Conservation (phyloP, 2,113 vertebrate genomes). For the Periophthalmodon schlosseri region DNA sequence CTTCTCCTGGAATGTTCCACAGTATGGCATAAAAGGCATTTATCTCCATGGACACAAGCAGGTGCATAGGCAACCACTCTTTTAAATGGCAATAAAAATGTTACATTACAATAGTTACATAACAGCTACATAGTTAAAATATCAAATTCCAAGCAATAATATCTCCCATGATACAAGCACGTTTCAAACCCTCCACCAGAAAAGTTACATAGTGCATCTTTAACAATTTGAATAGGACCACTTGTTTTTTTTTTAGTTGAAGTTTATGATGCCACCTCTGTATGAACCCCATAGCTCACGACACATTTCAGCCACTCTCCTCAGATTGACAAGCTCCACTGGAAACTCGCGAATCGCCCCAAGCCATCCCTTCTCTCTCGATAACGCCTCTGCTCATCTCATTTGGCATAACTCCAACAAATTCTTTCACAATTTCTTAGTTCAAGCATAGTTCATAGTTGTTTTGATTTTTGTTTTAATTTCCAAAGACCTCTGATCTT, state of each 20-base stretch:
- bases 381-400: slow-evolving; percentile 22
- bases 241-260: slow-evolving; percentile 20
- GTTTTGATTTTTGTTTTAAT: not conserved
- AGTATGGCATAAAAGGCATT: no score
- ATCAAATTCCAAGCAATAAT: not conserved
- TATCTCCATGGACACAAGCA: no score
- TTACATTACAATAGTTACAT: not conserved
- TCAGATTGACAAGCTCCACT: slow-evolving; percentile 28
- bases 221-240: not conserved
- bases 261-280: not conserved
- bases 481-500: slow-evolving; percentile 14
- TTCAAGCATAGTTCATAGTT: slow-evolving; percentile 23
- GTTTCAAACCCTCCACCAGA: not conserved
- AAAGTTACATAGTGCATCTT: not conserved
- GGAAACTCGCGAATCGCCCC: slow-evolving; percentile 13
- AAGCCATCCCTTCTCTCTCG: slow-evolving; percentile 18
- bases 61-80: no score
- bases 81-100: no score
- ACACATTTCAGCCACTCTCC: not conserved
- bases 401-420: slow-evolving; percentile 18
- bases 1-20: no score
- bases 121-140: not conserved
- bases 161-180: not conserved
- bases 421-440: slow-evolving; percentile 11
- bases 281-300: slow-evolving; percentile 9